Evolutionary conservation across 2,888 invertebrate genomes (phyloP), one percentile per base, ranked within the genome.

Genomic region (Iselma pallidipennis): DNA sequence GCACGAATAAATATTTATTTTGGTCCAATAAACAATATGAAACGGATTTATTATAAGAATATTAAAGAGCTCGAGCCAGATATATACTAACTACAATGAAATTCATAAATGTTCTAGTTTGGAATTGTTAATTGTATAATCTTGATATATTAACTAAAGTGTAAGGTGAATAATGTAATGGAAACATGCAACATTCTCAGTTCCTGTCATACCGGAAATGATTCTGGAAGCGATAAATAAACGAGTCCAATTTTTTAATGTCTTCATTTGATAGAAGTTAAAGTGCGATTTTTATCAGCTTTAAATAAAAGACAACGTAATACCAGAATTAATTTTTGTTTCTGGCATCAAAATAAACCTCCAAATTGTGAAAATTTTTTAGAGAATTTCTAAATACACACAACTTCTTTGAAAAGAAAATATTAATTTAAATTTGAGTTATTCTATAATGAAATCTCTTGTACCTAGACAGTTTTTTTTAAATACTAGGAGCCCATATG

Each of bases 21-120:
- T 60, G 60, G 63, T 58, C 60, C 50, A 54, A 55, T 57, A 55
- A 12, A 65, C 59, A 56, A 55, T 53, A 65, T 65, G 65, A 45
- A 28, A 31, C 45, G 49, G 54, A 59, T 59, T 59, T 48, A 29
- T 57, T 52, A 48, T 53, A 28, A 48, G 48, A 58, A 49, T 58
- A 58, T 31, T n/a, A n/a, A n/a, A n/a, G n/a, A n/a, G n/a, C n/a
- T n/a, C n/a, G n/a, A n/a, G 42, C 16, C 10, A 33, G 49, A 55
- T 50, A 33, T 51, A 48, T 53, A 29, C 4, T 50, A 23, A 26
- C 23, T 26, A 12, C n/a, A 23, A 9, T 9, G 23, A 12, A 26
- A 28, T 10, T 23, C 12, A n/a, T 52, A 21, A 26, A 28, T 21
- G 29, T 26, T 28, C 9, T 4, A 26, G 51, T 26, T 19, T 25